Evolutionary conservation across 2,113 vertebrate species (phyloP).

Genomic region (Myrmecophaga tridactyla): DNA sequence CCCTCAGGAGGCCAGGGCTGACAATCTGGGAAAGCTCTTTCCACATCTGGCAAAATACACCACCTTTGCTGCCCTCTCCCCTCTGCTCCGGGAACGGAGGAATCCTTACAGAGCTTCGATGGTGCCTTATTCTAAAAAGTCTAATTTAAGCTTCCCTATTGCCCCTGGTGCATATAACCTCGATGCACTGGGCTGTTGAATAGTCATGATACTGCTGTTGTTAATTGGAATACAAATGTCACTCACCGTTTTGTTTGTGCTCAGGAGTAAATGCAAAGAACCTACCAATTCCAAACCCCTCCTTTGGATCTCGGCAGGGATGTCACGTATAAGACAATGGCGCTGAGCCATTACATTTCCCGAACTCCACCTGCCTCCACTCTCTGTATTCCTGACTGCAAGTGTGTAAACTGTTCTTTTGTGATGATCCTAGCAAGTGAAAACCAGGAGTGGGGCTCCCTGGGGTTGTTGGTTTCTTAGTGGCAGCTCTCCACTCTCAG

Average conservation of each 20-base stretch:
- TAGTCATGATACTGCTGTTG: too few relatives aligned
- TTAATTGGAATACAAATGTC: neutral
- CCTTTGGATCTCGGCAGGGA: neutral
- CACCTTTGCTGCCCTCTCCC: too few relatives aligned
- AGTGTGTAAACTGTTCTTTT: neutral
- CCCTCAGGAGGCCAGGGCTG: neutral
- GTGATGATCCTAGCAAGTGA: neutral
- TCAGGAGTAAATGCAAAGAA: neutral
- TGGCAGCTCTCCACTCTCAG: neutral
- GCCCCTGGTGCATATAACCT: neutral
- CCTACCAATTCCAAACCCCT: fast-evolving
- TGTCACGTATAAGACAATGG: too few relatives aligned
- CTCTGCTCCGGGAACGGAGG: too few relatives aligned
- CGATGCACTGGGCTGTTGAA: neutral
- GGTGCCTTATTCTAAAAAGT: neutral
- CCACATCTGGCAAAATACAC: fast-evolving
- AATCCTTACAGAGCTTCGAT: fast-evolving
- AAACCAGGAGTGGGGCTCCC: neutral
- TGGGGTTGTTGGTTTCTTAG: fast-evolving
- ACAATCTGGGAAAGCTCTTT: too few relatives aligned
- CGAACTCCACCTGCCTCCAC: neutral
- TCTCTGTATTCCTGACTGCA: neutral
- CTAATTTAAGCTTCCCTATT: neutral
- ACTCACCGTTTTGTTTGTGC: neutral
- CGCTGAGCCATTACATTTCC: neutral